Percentiles rank a stretch among this genome's conserved stretches.
These are phyloP conservation scores for Tragelaphus strepsiceros DNA, from an alignment of 2,113 vertebrate genomes.

Conservation along the genomic window DNA sequence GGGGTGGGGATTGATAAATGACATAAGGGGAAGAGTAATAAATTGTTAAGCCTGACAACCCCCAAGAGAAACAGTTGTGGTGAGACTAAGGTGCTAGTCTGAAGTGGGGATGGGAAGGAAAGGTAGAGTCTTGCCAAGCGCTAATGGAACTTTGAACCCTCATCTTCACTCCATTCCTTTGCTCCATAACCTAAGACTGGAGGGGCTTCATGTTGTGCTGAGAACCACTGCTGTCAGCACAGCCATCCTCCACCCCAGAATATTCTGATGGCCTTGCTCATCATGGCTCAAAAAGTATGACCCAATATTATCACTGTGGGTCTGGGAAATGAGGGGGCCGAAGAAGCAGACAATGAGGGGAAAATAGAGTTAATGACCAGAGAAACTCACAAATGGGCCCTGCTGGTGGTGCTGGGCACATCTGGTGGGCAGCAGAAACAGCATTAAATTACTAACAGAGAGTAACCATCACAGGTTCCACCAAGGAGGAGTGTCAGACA, in stretches of 20 bases:
- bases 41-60: neutral
- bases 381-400: neutral
- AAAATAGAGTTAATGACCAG: neutral
- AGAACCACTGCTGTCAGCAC: neutral
- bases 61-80: neutral
- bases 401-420: neutral
- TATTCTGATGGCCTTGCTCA: neutral
- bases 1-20: accelerated
- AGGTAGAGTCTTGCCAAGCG: neutral
- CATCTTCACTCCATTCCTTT: neutral
- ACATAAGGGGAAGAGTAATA: neutral
- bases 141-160: neutral
- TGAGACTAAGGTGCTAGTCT: neutral
- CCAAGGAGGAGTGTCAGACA: neutral
- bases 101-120: neutral
- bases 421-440: neutral
- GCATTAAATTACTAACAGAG: neutral
- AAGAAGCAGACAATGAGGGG: neutral
- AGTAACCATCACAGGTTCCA: too few species aligned
- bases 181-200: neutral
- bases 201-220: neutral
- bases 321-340: neutral
- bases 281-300: too few species aligned
- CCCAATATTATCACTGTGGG: neutral
- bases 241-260: too few species aligned